These are phyloP conservation scores for Hippoglossus hippoglossus DNA, from an alignment of 2,797 vertebrate species.

Conservation along the genomic window DNA sequence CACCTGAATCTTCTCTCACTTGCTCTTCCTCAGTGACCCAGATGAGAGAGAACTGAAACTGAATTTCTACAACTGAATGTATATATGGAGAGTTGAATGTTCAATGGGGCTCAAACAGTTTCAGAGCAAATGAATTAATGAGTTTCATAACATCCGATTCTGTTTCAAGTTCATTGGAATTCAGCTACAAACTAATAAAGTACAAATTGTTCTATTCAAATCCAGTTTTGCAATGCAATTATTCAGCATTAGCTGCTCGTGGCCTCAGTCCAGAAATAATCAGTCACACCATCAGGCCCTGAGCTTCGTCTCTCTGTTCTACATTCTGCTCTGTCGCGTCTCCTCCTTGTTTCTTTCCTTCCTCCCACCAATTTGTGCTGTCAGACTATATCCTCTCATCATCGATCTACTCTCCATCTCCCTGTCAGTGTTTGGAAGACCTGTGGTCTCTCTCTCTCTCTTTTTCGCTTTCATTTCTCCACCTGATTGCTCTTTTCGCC, in stretches of 20 bases:
- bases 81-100: not conserved
- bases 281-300: conserved; percentile 19
- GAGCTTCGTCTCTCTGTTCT: conserved; percentile 42
- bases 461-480: conserved; percentile 23
- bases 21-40: not conserved
- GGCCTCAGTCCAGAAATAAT: conserved; percentile 32
- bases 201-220: conserved; percentile 12
- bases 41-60: not conserved
- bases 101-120: not conserved
- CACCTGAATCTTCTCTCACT: not conserved
- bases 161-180: not conserved
- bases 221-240: not conserved
- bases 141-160: not conserved
- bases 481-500: not conserved
- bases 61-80: too few species aligned
- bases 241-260: conserved; percentile 5
- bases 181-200: not conserved
- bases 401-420: conserved; percentile 72
- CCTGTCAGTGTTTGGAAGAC: conserved; percentile 53
- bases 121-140: not conserved
- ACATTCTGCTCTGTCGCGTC: conserved; percentile 49
- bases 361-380: conserved; percentile 44
- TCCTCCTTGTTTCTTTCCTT: conserved; percentile 44
- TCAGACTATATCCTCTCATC: conserved; percentile 60
- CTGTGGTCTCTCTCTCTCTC: conserved; percentile 8